These are phyloP conservation scores for Carassius gibelio DNA, from an alignment of 2,113 vertebrate species.

Conservation along the genomic window DNA sequence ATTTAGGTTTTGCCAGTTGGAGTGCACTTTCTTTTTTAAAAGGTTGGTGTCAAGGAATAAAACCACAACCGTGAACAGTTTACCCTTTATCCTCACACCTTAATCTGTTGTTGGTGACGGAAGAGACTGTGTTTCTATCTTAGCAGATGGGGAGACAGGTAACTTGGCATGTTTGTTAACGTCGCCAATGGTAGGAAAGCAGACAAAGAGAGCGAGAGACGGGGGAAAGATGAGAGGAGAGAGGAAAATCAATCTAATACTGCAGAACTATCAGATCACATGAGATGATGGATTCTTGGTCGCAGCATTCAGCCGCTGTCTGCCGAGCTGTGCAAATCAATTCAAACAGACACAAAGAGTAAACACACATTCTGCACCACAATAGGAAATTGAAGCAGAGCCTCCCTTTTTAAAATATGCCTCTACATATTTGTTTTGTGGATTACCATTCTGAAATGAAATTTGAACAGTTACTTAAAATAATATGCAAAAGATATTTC, in stretches of 20 bases:
- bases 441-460: constrained; percentile 85
- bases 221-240: constrained; percentile 54
- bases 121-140: constrained; percentile 62
- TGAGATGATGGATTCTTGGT: constrained; percentile 93
- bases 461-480: constrained; percentile 87
- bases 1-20: constrained; percentile 4
- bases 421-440: constrained; percentile 84
- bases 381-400: constrained; percentile 82
- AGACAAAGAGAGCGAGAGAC: constrained; percentile 52
- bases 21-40: neutral
- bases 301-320: constrained; percentile 85
- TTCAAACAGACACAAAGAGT: constrained; percentile 85
- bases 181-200: constrained; percentile 76
- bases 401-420: constrained; percentile 80
- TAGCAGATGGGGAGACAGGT: constrained; percentile 74
- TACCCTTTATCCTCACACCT: constrained; percentile 23
- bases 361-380: constrained; percentile 79
- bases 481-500: constrained; percentile 84
- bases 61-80: neutral
- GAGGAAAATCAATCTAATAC: constrained; percentile 88
- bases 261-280: constrained; percentile 95
- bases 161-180: constrained; percentile 88
- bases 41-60: constrained; percentile 2
- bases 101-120: constrained; percentile 63
- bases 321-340: constrained; percentile 86